Conservation (phyloP, 2,888 invertebrate genomes). For the Drosophila sordidapex region DNA sequence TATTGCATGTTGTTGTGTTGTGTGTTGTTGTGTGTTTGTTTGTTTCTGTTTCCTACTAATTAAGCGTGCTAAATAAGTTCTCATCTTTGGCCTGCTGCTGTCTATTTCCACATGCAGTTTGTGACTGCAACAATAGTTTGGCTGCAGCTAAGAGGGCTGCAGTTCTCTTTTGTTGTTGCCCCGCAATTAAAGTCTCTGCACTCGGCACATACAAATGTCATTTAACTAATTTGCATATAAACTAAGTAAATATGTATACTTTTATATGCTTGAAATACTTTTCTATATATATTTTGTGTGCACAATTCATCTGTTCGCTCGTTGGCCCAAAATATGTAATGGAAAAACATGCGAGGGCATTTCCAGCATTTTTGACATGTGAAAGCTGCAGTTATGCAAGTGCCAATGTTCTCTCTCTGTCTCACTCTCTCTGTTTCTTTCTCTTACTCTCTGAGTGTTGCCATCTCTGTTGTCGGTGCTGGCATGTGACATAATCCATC, state of each 20-base stretch:
- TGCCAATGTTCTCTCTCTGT: conserved; percentile 10
- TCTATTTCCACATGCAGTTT: conserved; percentile 75
- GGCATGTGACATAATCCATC: conserved; percentile 76
- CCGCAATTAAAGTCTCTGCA: conserved; percentile 62
- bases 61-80: conserved; percentile 76
- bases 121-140: conserved; percentile 81
- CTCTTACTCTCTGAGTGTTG: conserved; percentile 19
- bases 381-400: conserved; percentile 35
- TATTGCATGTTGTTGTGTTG: conserved; percentile 13
- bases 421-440: conserved; percentile 12
- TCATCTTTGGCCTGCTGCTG: conserved; percentile 33
- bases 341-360: conserved; percentile 41
- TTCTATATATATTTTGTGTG: conserved; percentile 10
- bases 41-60: conserved; percentile 75
- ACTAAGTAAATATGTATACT: conserved; percentile 38
- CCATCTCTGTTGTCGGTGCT: conserved; percentile 45
- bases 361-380: conserved; percentile 51
- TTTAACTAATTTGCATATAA: conserved; percentile 67
- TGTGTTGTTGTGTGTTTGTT: conserved; percentile 38
- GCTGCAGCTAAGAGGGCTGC: conserved; percentile 56
- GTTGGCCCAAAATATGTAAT: conserved; percentile 52
- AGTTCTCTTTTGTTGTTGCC: conserved; percentile 35
- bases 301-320: conserved; percentile 33
- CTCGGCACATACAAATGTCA: conserved; percentile 39
- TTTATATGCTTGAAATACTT: conserved; percentile 16